Base-by-base conservation (phyloP, 2,888 invertebrate species). In the Drosophila pseudotalamancana region DNA sequence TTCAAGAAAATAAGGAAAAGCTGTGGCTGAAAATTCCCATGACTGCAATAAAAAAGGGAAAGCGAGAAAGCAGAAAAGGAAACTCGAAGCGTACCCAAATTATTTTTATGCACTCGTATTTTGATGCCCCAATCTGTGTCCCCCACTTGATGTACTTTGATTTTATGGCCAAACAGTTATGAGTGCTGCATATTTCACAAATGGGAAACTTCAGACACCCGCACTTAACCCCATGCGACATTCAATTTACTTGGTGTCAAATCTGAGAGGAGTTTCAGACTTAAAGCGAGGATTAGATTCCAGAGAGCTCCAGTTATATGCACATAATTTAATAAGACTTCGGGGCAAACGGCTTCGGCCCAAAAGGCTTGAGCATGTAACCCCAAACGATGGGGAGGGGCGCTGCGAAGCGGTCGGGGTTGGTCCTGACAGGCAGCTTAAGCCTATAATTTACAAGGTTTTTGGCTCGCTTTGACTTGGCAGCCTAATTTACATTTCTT, bases 391-490 rank as follows among this genome's bases (percentile, higher is more conserved):
- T n/a, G n/a, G n/a, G n/a, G n/a, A n/a, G n/a, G n/a, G n/a, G n/a
- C n/a, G n/a, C n/a, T n/a, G n/a, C n/a, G n/a, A n/a, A n/a, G n/a
- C n/a, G 51, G 31, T n/a, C n/a, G 18, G 12, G 23, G 51, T 35
- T 53, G 45, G 29, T 21, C 27, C 45, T 43, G 51, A 45, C 56
- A 35, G n/a, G 56, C 54, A 71, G 68, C 70, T 80, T 88, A 83
- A 83, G 88, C 84, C 87, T 74, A 80, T 80, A 83, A 86, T 83
- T 88, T 83, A 83, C 87, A 88, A 80, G 83, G 83, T 65, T 81
- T n/a, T 78, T 69, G 77, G 74, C 73, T 73, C 59, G 71, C 61
- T 70, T 70, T 87, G 84, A 86, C 84, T 86, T 87, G 72, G 43
- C 72, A 71, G 64, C 63, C 79, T 74, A 70, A 72, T 72, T 72